Conservation (phyloP, 2,797 vertebrate genomes). For the Chloroceryle inda region DNA sequence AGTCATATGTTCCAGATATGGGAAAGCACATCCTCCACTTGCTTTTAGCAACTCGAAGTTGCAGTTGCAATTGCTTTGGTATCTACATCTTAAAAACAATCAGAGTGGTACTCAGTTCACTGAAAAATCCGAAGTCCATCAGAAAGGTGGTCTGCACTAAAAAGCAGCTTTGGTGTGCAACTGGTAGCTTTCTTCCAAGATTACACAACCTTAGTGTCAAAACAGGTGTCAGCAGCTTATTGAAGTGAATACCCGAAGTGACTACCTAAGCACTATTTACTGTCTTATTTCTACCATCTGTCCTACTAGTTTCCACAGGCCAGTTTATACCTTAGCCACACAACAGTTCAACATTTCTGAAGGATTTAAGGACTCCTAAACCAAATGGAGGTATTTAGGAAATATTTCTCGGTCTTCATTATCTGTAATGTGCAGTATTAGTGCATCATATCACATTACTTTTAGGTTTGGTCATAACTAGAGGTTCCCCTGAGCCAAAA, state of each 20-base stretch:
- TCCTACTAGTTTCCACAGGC: neutral
- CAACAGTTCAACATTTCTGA: neutral
- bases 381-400: neutral
- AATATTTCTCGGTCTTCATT: neutral
- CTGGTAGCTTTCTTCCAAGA: neutral
- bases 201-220: neutral
- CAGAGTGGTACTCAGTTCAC: neutral
- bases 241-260: neutral
- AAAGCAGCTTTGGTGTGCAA: neutral
- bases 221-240: neutral
- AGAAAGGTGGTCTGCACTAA: neutral
- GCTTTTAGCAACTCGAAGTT: neutral
- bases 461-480: neutral
- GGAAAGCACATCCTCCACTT: neutral
- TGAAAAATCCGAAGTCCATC: neutral
- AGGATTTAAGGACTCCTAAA: neutral
- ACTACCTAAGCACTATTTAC: neutral
- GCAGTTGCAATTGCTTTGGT: neutral
- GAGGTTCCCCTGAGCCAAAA: neutral
- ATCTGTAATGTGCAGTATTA: neutral
- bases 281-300: neutral
- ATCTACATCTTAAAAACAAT: neutral
- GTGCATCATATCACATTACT: neutral
- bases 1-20: slow-evolving; percentile 25
- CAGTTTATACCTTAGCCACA: neutral